A percentile compares a stretch with the other conserved stretches of the same genome.
phyloP scores from a whole-genome alignment of 2,797 vertebrate species.

The Diplodus puntazzo region DNA sequence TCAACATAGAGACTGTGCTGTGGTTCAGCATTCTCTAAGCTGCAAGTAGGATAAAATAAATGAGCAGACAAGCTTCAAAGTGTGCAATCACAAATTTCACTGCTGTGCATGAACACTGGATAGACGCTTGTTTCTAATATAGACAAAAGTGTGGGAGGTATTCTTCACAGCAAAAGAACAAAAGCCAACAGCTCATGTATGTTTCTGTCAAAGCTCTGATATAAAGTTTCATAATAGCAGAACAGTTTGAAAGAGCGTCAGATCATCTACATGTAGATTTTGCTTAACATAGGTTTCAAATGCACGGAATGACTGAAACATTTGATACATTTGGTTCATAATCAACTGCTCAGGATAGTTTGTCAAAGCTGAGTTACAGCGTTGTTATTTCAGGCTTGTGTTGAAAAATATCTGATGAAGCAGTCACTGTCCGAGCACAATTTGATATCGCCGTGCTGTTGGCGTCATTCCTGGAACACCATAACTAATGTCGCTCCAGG shows the following conservation, averaged over 20 bases:
- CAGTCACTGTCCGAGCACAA: no score
- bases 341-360: not conserved
- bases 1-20: not conserved
- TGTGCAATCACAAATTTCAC: slow-evolving; percentile 7
- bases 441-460: no score
- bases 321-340: not conserved
- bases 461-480: no score
- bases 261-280: not conserved
- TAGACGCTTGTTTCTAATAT: slow-evolving; percentile 7
- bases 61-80: slow-evolving; percentile 20
- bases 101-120: not conserved
- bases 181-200: not conserved
- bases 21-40: not conserved
- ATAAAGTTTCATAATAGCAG: not conserved
- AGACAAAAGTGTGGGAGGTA: slow-evolving; percentile 30
- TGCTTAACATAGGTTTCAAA: not conserved
- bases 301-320: not conserved
- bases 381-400: not conserved
- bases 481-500: no score
- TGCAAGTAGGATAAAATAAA: not conserved
- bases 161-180: slow-evolving; percentile 22
- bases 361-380: not conserved
- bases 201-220: slow-evolving; percentile 20
- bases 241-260: not conserved
- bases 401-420: not conserved